Percentiles rank a stretch among this genome's conserved stretches.
Evolutionary conservation across 64 coral and sea anemone genomes (phyloP).

Genomic region (Montipora capricornis): DNA sequence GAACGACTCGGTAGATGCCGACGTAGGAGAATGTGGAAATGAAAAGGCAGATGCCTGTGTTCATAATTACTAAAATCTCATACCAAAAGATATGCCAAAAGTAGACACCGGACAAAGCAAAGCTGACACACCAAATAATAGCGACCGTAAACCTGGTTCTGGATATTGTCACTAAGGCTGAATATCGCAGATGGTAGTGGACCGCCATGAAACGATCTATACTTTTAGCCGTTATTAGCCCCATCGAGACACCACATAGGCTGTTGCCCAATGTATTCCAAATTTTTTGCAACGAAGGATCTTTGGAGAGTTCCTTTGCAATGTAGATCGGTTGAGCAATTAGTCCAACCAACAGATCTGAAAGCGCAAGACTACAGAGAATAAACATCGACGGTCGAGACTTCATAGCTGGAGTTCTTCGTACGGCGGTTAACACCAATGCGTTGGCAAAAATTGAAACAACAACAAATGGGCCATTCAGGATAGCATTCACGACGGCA

Average conservation of each 20-base stretch:
- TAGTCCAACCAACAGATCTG: constrained; percentile 24
- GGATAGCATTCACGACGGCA: background rate
- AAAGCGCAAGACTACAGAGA: constrained; percentile 34
- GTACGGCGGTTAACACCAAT: constrained; percentile 5
- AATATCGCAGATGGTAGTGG: constrained; percentile 55
- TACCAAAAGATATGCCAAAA: constrained; percentile 51
- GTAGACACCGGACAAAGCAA: constrained; percentile 27
- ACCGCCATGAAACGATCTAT: constrained; percentile 58
- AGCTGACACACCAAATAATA: constrained; percentile 44
- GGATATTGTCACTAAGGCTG: constrained; percentile 12
- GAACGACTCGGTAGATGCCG: too few species aligned
- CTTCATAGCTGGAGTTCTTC: background rate
- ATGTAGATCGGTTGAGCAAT: constrained; percentile 41
- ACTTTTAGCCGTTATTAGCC: constrained; percentile 12
- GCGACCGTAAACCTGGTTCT: constrained; percentile 2
- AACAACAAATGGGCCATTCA: background rate
- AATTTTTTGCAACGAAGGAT: background rate
- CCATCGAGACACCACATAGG: background rate
- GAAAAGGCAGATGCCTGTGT: constrained; percentile 4
- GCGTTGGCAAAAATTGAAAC: constrained; percentile 7
- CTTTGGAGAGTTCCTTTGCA: background rate
- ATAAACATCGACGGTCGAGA: background rate
- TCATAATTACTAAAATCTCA: background rate
- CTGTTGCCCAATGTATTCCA: background rate
- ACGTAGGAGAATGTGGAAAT: background rate